A percentile compares a stretch with the other conserved stretches of the same genome.
Conservation (phyloP, 2,888 invertebrate species). For the Anodontia alba region DNA sequence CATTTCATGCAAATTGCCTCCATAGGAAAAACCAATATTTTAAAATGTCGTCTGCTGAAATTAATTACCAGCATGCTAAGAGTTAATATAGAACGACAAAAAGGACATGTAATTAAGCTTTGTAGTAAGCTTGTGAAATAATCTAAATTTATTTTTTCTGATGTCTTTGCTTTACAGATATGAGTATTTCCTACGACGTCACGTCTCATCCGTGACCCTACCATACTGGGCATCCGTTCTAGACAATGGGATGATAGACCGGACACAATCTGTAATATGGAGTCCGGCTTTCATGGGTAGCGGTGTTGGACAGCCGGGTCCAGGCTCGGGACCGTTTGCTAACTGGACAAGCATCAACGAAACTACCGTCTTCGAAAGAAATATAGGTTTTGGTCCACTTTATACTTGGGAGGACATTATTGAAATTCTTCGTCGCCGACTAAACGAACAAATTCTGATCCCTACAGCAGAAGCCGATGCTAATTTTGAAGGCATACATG, state of each 20-base stretch:
- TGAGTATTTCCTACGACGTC: constrained; percentile 68
- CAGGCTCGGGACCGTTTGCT: constrained; percentile 55
- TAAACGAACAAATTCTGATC: constrained; percentile 48
- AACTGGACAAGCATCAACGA: constrained; percentile 60
- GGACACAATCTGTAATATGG: constrained; percentile 65
- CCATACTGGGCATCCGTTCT: constrained; percentile 73
- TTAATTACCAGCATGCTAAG: no score
- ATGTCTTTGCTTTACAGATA: constrained; percentile 52
- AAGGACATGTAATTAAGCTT: no score
- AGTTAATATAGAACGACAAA: no score
- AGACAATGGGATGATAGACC: constrained; percentile 61
- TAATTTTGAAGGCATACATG: constrained; percentile 67
- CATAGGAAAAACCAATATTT: no score
- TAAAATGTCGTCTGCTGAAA: no score
- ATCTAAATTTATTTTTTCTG: no score
- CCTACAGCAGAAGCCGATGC: constrained; percentile 52
- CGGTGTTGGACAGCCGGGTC: constrained; percentile 54
- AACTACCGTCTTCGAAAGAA: constrained; percentile 49
- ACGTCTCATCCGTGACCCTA: constrained; percentile 62
- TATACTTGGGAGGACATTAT: constrained; percentile 44
- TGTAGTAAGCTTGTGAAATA: no score
- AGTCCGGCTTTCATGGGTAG: constrained; percentile 63
- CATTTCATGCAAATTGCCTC: no score
- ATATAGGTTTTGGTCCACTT: constrained; percentile 60
- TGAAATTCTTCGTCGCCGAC: constrained; percentile 41